Evolutionary conservation across 2,797 vertebrate genomes (phyloP).

Genomic region (Onychomys arenicola): DNA sequence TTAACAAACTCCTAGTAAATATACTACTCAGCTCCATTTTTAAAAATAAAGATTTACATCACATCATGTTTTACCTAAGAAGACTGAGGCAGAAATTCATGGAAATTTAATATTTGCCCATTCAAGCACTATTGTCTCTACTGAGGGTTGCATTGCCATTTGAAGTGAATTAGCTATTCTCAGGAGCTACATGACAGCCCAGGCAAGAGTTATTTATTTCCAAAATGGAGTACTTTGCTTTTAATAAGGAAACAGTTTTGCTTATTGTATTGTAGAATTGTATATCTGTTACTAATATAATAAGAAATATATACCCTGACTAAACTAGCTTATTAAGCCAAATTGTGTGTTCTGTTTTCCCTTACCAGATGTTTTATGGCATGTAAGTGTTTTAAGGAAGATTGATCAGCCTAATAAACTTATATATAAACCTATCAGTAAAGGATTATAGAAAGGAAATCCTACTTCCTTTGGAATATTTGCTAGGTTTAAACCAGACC

Average conservation of each 20-base stretch:
- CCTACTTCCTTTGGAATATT: slow-evolving; percentile 67
- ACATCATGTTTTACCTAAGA: background rate
- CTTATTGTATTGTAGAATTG: slow-evolving; percentile 76
- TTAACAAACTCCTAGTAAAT: background rate
- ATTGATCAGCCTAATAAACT: slow-evolving; percentile 80
- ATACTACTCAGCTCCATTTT: background rate
- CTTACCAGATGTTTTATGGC: slow-evolving; percentile 77
- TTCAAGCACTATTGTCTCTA: background rate
- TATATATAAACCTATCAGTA: slow-evolving; percentile 80
- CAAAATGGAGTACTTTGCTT: slow-evolving; percentile 70
- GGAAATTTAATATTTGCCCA: background rate
- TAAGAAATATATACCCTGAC: slow-evolving; percentile 76
- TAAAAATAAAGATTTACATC: background rate
- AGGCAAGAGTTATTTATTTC: slow-evolving; percentile 77
- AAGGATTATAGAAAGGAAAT: slow-evolving; percentile 79
- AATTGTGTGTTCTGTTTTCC: slow-evolving; percentile 73
- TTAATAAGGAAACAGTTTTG: slow-evolving; percentile 77
- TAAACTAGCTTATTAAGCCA: slow-evolving; percentile 69
- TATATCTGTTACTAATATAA: slow-evolving; percentile 79
- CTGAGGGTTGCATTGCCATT: slow-evolving; percentile 44
- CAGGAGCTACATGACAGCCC: slow-evolving; percentile 48
- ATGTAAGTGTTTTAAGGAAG: slow-evolving; percentile 74
- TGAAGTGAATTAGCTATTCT: slow-evolving; percentile 70
- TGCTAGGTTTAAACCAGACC: slow-evolving; percentile 43
- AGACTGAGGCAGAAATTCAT: slow-evolving; percentile 63